Percentiles rank a stretch among this genome's conserved stretches.
phyloP scores from a whole-genome alignment of 2,888 invertebrate genomes.

The Ommatoiulus sabulosus region DNA sequence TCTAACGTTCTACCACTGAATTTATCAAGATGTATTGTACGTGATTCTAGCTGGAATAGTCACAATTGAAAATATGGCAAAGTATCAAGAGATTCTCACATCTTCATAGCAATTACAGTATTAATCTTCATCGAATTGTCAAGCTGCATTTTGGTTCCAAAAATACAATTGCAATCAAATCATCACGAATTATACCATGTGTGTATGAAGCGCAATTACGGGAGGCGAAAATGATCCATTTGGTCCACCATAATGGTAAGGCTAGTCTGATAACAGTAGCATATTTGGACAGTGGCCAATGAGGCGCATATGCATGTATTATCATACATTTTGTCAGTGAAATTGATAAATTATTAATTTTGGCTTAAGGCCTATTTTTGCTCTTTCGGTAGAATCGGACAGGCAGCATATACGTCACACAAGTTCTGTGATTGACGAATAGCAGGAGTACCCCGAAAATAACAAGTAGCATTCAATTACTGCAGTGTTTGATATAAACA shows the following conservation, averaged over 20 bases:
- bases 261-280: slow-evolving; percentile 15
- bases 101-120: neutral
- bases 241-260: neutral
- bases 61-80: neutral
- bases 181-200: neutral
- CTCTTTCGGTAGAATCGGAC: neutral
- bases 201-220: neutral
- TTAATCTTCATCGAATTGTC: slow-evolving; percentile 7
- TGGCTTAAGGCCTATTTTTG: slow-evolving; percentile 38
- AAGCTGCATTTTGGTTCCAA: neutral
- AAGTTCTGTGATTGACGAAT: too few species aligned
- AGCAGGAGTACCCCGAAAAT: too few species aligned
- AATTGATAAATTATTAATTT: slow-evolving; percentile 30
- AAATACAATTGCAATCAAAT: neutral
- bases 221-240: neutral
- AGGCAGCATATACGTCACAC: neutral
- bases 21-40: too few species aligned
- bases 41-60: too few species aligned
- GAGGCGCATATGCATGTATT: neutral
- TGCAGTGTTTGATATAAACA: too few species aligned
- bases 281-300: neutral
- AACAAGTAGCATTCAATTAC: too few species aligned
- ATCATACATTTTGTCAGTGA: neutral
- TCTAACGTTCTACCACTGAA: too few species aligned
- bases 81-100: neutral